Base-by-base conservation (phyloP, 2,113 vertebrate species). In the Caranx ignobilis region DNA sequence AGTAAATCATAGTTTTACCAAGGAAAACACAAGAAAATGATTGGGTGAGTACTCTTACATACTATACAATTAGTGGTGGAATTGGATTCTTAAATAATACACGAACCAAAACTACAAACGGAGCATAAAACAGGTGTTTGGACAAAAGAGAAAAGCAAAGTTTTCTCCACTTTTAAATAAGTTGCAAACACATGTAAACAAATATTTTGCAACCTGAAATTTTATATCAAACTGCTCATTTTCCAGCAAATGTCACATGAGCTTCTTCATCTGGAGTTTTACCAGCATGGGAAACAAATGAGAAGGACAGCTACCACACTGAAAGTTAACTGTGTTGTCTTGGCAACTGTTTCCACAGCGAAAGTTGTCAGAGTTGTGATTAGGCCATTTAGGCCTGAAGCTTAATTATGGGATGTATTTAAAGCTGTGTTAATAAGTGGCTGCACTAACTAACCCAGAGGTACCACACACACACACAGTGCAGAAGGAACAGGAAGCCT, bases 401-500 rank as follows among this genome's bases (percentile, higher is more conserved):
- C 83, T 82, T 92, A 90, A 94, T 94, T 93, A 94, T 87, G 86
- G 88, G 91, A 93, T 92, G 82, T 86, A 94, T 92, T 93, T 93
- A 91, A 91, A 94, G 81, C 62, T 73, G 61, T 77, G 86, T 85
- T 85, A 93, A 93, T 89, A 91, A 91, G 79, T 87, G 90, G 73
- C 84, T 89, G 73, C 62, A 52, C 81, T 76, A 64, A 78, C 41
- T 79, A 19, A 43, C 75, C 76, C 18, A 34, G 32, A 69, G 21
- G 62, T 56, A 31, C 19, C 67, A 41, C 57, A 71, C 62, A 82
- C 52, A 55, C 34, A 48, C 47, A 60, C 16, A 21, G 5, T 11
- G 60, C 45, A 61, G 62, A 79, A 43, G 63, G 77, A 75, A 87
- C 64, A 86, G 83, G 80, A 88, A 82, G 75, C 55, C 69, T 79